phyloP scores from a whole-genome alignment of 2,113 vertebrate species.

The Pseudopipra pipra region DNA sequence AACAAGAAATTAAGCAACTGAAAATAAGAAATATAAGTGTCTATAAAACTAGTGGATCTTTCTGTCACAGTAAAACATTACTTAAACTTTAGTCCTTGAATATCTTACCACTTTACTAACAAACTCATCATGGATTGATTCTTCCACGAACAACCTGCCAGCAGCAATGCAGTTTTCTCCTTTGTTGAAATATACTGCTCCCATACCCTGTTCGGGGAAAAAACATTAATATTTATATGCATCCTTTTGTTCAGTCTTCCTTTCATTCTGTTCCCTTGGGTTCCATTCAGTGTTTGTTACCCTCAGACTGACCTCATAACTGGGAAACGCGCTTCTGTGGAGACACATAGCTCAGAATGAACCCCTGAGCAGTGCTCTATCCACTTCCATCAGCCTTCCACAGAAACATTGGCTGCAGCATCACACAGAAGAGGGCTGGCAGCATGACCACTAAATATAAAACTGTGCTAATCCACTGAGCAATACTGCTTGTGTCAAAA shows the following conservation, averaged over 20 bases:
- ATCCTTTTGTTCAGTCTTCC: not conserved
- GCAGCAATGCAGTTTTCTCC: slow-evolving; percentile 88
- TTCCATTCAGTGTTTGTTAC: not conserved
- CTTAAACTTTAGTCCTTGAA: not conserved
- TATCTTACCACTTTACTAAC: slow-evolving; percentile 80
- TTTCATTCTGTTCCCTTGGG: not conserved
- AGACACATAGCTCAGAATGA: not conserved
- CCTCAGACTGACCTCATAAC: not conserved
- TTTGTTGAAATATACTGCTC: slow-evolving; percentile 86
- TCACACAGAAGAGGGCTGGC: not conserved
- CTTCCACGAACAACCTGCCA: slow-evolving; percentile 83
- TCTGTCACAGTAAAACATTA: not conserved
- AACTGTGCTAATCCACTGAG: not conserved
- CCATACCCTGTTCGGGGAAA: slow-evolving; percentile 75
- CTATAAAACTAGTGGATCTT: not conserved
- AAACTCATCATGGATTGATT: slow-evolving; percentile 82
- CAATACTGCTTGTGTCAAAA: not conserved
- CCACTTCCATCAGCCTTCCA: not conserved
- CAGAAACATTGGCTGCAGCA: not conserved
- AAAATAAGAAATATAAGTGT: not conserved
- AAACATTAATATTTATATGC: not conserved
- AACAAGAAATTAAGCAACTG: not conserved
- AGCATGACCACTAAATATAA: not conserved
- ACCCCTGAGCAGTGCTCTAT: not conserved
- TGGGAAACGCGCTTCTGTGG: not conserved